These are phyloP conservation scores for Buteo buteo DNA, from an alignment of 2,113 vertebrate species.

Conservation along the genomic window DNA sequence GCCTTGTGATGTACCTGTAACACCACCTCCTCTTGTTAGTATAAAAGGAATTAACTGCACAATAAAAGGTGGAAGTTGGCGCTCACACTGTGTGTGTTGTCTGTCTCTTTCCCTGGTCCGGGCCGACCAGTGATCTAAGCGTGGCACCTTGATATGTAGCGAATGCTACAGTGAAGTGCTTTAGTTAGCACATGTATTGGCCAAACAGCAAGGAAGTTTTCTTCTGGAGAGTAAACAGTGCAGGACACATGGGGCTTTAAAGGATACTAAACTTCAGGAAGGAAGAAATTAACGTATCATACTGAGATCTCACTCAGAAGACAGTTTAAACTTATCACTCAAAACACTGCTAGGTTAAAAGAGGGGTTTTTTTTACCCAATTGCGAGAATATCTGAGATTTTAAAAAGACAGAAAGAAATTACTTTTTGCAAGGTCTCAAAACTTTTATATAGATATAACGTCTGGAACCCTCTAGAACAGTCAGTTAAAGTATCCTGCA, in stretches of 20 bases:
- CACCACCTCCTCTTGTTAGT: too few relatives aligned
- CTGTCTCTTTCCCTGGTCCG: too few relatives aligned
- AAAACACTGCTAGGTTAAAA: not conserved
- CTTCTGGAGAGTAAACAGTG: not conserved
- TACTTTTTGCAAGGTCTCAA: not conserved
- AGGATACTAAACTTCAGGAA: not conserved
- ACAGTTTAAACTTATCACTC: not conserved
- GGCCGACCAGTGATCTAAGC: too few relatives aligned
- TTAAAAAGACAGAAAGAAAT: not conserved
- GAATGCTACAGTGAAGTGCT: not conserved
- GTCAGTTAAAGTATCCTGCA: not conserved
- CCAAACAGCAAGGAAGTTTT: not conserved
- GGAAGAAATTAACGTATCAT: not conserved
- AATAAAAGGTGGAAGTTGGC: too few relatives aligned
- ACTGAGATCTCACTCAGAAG: not conserved
- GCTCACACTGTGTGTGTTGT: too few relatives aligned
- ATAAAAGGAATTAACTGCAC: too few relatives aligned
- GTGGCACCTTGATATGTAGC: too few relatives aligned
- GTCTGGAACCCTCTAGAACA: not conserved
- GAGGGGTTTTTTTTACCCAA: rapidly evolving
- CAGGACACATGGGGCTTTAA: not conserved
- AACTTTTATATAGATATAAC: not conserved
- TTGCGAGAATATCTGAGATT: not conserved
- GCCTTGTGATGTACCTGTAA: too few relatives aligned
- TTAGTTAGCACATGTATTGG: not conserved